A percentile compares a stretch with the other conserved stretches of the same genome.
These are phyloP conservation scores for Eumeta japonica DNA, from an alignment of 1,140 invertebrate genomes.

Conservation along the genomic window DNA sequence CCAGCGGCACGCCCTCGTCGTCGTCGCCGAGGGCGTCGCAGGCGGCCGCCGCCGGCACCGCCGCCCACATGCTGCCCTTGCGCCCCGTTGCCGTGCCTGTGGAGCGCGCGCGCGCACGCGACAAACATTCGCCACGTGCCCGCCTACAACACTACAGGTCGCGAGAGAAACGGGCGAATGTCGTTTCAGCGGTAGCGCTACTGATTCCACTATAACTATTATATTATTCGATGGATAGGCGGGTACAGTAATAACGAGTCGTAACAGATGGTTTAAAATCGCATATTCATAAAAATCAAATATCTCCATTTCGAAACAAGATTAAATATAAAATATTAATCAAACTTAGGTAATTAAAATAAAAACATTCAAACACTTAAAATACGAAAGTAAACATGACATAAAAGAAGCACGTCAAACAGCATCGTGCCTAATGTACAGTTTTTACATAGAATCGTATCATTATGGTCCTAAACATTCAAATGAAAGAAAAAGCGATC, in stretches of 20 bases:
- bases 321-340: no score
- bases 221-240: no score
- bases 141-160: not conserved
- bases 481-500: conserved; percentile 52
- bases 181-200: no score
- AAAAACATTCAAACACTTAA: conserved; percentile 49
- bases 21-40: conserved; percentile 34
- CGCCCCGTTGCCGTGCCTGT: conserved; percentile 48
- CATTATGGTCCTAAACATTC: conserved; percentile 46
- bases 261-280: no score
- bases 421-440: conserved; percentile 51
- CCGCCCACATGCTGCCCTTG: conserved; percentile 56
- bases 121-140: conserved; percentile 13
- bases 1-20: conserved; percentile 59
- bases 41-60: conserved; percentile 39
- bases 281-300: conserved; percentile 24
- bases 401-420: conserved; percentile 55
- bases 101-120: conserved; percentile 12
- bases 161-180: no score
- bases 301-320: no score
- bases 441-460: conserved; percentile 38
- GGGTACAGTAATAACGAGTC: no score
- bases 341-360: no score
- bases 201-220: no score
- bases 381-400: conserved; percentile 40